A percentile compares a stretch with the other conserved stretches of the same genome.
Evolutionary conservation across 2,888 invertebrate species (phyloP).

Genomic region (Sinotaia quadrata): DNA sequence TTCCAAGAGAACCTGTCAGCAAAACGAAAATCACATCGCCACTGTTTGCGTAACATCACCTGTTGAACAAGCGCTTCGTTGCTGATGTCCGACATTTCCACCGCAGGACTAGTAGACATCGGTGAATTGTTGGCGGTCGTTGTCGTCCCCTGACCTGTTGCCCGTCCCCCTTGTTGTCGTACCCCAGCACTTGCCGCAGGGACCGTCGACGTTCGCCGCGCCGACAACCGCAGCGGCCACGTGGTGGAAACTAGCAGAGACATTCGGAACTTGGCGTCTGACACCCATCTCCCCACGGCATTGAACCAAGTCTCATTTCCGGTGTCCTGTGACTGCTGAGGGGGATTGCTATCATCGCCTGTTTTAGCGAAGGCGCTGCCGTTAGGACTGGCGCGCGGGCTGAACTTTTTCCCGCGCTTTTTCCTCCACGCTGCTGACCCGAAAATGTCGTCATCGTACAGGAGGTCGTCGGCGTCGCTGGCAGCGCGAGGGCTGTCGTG

Average conservation of each 20-base stretch:
- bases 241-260: no score
- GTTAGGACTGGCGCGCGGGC: not conserved
- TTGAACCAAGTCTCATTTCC: no score
- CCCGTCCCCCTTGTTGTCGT: not conserved
- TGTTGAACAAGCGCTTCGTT: constrained; percentile 14
- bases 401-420: constrained; percentile 5
- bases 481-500: not conserved
- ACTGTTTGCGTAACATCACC: no score
- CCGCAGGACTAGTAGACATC: no score
- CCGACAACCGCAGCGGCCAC: no score
- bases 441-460: constrained; percentile 18
- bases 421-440: constrained; percentile 16
- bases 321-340: no score
- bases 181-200: not conserved
- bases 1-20: no score
- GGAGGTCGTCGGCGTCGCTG: not conserved
- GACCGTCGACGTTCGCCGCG: not conserved
- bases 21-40: no score
- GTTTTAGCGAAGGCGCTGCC: not conserved
- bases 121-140: no score
- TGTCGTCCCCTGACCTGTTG: not conserved
- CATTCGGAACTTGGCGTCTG: no score
- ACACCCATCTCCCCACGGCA: no score
- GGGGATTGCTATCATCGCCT: not conserved
- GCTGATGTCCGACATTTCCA: constrained; percentile 2